phyloP scores from a whole-genome alignment of 2,797 vertebrate genomes.

The Notolabrus celidotus region DNA sequence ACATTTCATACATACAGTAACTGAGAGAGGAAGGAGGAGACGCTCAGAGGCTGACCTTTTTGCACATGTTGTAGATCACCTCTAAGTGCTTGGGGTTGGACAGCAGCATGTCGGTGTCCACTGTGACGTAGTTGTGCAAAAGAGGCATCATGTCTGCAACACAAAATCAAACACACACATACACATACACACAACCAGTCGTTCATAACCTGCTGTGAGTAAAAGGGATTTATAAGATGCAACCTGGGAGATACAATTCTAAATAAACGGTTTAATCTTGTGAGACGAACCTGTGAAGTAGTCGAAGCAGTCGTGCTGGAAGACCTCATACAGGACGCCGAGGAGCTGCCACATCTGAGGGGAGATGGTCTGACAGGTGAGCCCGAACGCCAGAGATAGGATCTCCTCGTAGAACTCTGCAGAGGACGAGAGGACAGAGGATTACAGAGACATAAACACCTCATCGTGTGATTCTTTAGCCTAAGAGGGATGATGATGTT shows the following conservation, averaged over 20 bases:
- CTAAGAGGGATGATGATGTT: no score
- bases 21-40: background rate
- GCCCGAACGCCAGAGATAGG: conserved; percentile 93
- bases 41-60: conserved; percentile 88
- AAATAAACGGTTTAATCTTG: no score
- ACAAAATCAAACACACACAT: conserved; percentile 18
- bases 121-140: conserved; percentile 96
- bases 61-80: conserved; percentile 97
- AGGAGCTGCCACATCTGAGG: conserved; percentile 99
- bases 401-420: conserved; percentile 99
- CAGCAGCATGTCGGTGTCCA: conserved; percentile 94
- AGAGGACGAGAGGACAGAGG: background rate
- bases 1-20: background rate
- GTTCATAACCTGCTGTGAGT: no score
- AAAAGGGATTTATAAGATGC: no score
- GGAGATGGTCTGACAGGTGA: conserved; percentile 95
- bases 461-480: no score
- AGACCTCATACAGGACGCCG: conserved; percentile 93
- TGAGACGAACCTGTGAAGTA: conserved; percentile 95
- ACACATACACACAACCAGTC: no score
- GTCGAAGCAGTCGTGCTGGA: conserved; percentile 96
- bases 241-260: no score
- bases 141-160: conserved; percentile 98
- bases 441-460: background rate
- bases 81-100: conserved; percentile 95